Conservation (phyloP, 1,140 invertebrate genomes). For the Aphaenogaster floridana region DNA sequence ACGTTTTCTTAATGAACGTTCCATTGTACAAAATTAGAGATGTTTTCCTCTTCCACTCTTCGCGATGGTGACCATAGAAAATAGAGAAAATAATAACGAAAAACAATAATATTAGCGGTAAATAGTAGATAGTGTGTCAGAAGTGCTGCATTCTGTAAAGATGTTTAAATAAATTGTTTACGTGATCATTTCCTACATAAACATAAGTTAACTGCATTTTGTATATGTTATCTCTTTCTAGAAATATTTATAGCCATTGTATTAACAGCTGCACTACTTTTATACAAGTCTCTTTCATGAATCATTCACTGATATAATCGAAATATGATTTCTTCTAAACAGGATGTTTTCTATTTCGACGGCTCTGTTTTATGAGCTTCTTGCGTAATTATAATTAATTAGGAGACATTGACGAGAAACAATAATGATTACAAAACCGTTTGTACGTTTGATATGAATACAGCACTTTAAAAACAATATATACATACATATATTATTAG, state of each 20-base stretch:
- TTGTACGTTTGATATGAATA: conserved; percentile 76
- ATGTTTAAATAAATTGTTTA: conserved; percentile 72
- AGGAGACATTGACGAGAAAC: conserved; percentile 25
- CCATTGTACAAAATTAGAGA: conserved; percentile 75
- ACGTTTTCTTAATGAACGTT: conserved; percentile 63
- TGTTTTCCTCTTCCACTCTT: conserved; percentile 77
- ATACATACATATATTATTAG: conserved; percentile 68
- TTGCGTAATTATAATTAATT: conserved; percentile 55
- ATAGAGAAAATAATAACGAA: conserved; percentile 76
- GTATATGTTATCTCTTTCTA: conserved; percentile 66
- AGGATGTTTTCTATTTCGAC: conserved; percentile 47
- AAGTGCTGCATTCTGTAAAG: conserved; percentile 79
- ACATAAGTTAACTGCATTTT: conserved; percentile 64
- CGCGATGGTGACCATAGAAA: conserved; percentile 69
- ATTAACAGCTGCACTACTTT: conserved; percentile 58
- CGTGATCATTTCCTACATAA: conserved; percentile 62
- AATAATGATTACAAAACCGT: conserved; percentile 57
- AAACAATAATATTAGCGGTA: conserved; percentile 77
- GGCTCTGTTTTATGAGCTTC: conserved; percentile 57
- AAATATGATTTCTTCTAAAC: conserved; percentile 32
- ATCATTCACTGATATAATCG: conserved; percentile 13
- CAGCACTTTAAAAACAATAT: conserved; percentile 73
- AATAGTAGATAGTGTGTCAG: conserved; percentile 74
- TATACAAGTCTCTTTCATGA: conserved; percentile 56
- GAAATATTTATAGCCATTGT: conserved; percentile 50